A percentile compares a stretch with the other conserved stretches of the same genome.
These are phyloP conservation scores for Andrena haemorrhoa DNA, from an alignment of 2,888 invertebrate genomes.

Conservation along the genomic window DNA sequence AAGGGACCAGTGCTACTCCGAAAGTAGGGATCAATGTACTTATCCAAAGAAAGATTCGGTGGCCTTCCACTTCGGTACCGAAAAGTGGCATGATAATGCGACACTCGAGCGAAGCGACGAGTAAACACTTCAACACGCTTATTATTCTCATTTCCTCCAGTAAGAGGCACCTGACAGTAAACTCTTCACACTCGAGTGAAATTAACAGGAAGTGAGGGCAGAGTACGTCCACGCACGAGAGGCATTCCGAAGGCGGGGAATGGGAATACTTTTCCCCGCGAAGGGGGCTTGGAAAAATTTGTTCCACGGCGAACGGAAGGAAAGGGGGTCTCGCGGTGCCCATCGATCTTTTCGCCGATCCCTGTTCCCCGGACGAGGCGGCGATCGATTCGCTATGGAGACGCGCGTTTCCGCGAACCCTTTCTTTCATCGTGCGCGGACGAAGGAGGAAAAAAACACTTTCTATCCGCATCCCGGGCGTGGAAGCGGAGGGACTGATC, in stretches of 20 bases:
- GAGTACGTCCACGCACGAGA: background rate
- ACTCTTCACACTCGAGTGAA: conserved; percentile 6
- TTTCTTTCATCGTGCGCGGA: conserved; percentile 46
- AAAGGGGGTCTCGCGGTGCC: conserved; percentile 65
- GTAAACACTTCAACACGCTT: background rate
- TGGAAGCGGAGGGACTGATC: conserved; percentile 64
- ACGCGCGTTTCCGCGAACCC: conserved; percentile 60
- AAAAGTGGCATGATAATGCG: background rate
- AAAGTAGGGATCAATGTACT: too few relatives aligned
- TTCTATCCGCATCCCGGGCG: conserved; percentile 68
- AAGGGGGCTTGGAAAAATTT: conserved; percentile 38
- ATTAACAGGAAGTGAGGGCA: conserved; percentile 12
- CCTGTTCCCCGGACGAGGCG: conserved; percentile 23
- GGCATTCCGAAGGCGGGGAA: background rate
- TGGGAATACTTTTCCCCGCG: background rate
- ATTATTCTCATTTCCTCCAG: background rate
- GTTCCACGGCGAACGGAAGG: conserved; percentile 27
- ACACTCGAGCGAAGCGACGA: background rate
- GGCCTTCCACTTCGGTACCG: background rate
- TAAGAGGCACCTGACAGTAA: background rate
- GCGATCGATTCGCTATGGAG: conserved; percentile 50
- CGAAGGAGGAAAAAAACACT: conserved; percentile 46
- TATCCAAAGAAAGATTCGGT: too few relatives aligned
- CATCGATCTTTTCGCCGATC: conserved; percentile 64
- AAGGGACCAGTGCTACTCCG: background rate